A percentile compares a stretch with the other conserved stretches of the same genome.
These are phyloP conservation scores for Alitta virens DNA, from an alignment of 2,888 invertebrate species.

Conservation along the genomic window DNA sequence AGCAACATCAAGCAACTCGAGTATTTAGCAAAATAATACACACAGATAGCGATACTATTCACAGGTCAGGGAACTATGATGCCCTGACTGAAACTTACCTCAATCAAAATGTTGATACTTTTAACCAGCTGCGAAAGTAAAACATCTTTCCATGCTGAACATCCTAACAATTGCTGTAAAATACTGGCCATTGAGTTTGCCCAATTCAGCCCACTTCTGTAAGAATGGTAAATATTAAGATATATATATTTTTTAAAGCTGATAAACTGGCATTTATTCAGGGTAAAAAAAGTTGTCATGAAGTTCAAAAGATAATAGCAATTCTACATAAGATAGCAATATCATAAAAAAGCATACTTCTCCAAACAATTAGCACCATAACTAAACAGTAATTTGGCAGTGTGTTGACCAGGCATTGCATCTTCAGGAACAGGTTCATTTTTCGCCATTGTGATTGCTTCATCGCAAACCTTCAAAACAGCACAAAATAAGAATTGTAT, in stretches of 20 bases:
- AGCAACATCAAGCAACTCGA: too few species aligned
- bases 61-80: too few species aligned
- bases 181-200: constrained; percentile 51
- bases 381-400: constrained; percentile 45
- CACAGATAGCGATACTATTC: too few species aligned
- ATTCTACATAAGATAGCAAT: not conserved
- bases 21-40: too few species aligned
- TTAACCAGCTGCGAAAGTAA: constrained; percentile 39
- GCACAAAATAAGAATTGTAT: too few species aligned
- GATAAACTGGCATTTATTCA: not conserved
- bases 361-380: constrained; percentile 48
- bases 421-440: not conserved
- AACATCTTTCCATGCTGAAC: constrained; percentile 41
- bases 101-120: constrained; percentile 24
- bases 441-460: constrained; percentile 6
- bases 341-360: constrained; percentile 32
- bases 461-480: not conserved
- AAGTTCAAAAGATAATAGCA: too few species aligned
- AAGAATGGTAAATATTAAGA: too few species aligned
- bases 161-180: constrained; percentile 42
- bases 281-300: not conserved
- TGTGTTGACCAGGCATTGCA: constrained; percentile 22
- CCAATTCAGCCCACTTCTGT: constrained; percentile 51
- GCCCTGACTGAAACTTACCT: too few species aligned
- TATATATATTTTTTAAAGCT: too few species aligned